Percentiles rank a stretch among this genome's conserved stretches.
Evolutionary conservation across 23 tunicate species (phyloP).

Genomic region (Corella eumyota): DNA sequence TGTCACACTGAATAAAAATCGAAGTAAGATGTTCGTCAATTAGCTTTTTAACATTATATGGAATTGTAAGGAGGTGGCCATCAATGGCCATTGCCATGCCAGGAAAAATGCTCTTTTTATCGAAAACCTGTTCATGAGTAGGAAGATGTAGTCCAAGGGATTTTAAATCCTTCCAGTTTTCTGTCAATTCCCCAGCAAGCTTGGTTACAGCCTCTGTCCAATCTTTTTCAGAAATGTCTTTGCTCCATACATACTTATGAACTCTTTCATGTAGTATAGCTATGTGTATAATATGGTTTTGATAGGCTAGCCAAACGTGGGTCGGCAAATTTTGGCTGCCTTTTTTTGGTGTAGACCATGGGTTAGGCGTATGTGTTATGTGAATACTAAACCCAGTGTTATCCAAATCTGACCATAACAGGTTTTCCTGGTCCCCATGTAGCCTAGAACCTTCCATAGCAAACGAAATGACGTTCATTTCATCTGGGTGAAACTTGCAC

Average conservation of each 20-base stretch:
- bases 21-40: conserved; percentile 15
- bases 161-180: conserved; percentile 17
- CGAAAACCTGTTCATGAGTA: conserved; percentile 20
- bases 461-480: conserved; percentile 31
- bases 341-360: neutral
- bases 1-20: conserved; percentile 19
- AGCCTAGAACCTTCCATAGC: conserved; percentile 15
- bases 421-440: conserved; percentile 6
- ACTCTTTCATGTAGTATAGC: conserved; percentile 22
- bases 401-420: conserved; percentile 1
- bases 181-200: conserved; percentile 1
- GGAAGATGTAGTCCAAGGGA: conserved; percentile 25
- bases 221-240: conserved; percentile 18
- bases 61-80: conserved; percentile 13
- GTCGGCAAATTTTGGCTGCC: conserved; percentile 3
- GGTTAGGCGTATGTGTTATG: conserved; percentile 11
- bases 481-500: conserved; percentile 31
- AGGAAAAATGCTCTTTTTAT: conserved; percentile 8
- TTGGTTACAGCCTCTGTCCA: conserved; percentile 17
- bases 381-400: conserved; percentile 12
- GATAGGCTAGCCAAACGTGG: conserved; percentile 17
- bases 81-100: conserved; percentile 20
- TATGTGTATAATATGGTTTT: conserved; percentile 27
- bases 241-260: conserved; percentile 14
- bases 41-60: conserved; percentile 14